Conservation (phyloP, 2,113 vertebrate species). For the Micromys minutus region DNA sequence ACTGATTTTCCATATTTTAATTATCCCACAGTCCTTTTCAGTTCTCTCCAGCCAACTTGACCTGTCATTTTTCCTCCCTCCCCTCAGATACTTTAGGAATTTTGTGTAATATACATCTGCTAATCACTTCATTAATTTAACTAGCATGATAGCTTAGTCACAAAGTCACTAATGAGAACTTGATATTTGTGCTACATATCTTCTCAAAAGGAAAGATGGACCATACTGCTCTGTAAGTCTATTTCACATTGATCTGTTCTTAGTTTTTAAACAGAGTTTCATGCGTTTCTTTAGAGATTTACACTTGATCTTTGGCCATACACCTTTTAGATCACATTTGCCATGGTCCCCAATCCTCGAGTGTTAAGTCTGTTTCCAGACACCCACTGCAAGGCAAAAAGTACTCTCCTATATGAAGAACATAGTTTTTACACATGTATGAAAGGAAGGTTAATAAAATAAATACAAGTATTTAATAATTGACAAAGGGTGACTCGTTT, state of each 20-base stretch:
- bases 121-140: neutral
- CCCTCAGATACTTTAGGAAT: neutral
- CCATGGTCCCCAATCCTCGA: neutral
- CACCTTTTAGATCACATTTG: neutral
- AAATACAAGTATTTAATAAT: neutral
- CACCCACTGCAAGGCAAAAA: neutral
- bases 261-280: conserved; percentile 5
- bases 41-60: neutral
- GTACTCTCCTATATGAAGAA: neutral
- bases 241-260: neutral
- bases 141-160: neutral
- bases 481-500: neutral
- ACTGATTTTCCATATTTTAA: neutral
- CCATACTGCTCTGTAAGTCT: neutral
- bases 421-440: neutral
- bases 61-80: neutral
- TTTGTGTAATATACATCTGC: neutral
- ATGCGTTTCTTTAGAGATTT: neutral
- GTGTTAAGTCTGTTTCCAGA: conserved; percentile 23
- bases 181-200: neutral
- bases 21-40: neutral
- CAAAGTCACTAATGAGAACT: neutral
- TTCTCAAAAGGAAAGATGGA: neutral
- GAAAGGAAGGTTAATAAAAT: conserved; percentile 27
- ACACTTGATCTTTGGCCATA: neutral